Evolutionary conservation across 2,797 vertebrate species (phyloP), one percentile per base, ranked within the genome.

Genomic region (Leptatherina wallacei): DNA sequence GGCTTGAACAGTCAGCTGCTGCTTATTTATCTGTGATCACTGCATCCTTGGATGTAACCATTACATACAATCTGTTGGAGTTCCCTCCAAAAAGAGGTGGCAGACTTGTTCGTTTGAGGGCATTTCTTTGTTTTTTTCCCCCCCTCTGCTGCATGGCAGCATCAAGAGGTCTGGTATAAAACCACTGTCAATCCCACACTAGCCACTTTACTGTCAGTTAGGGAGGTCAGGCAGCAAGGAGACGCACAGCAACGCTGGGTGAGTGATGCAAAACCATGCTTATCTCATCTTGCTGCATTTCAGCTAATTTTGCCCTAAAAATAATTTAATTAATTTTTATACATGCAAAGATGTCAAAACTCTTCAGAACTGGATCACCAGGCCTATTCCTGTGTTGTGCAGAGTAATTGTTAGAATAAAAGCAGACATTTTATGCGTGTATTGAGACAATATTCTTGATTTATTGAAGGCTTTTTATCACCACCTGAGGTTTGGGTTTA

Each of bases 171-270:
- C 74, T 72, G 78, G 87, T 94, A 91, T 92, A 91, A 90, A 78
- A 88, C 91, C 91, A 88, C 83, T 86, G 92, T 93, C 91, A 91
- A 89, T 91, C 90, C 93, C 92, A 88, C 92, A 87, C 92, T 90
- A 94, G 92, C 86, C 91, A 86, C 86, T 91, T 88, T 67, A 83
- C 89, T 88, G 83, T 93, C 94, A 92, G 93, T 95, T 93, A 94
- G 91, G 83, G 78, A 90, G 88, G 86, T 93, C 90, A 93, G 88
- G 63, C 86, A 85, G 79, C 80, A 61, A 65, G 82, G 78, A 84
- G 83, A 68, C 75, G 78, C 64, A n/a, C 75, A 60, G 81, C 83
- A 32, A 56, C 85, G 81, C 80, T 81, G 52, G 88, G 86, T 89
- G 91, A 91, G 90, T 86, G 88, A 85, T 65, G 66, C 72, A 16